Conservation (phyloP, 2,888 invertebrate genomes). For the Rhimphoctona megacephalus region DNA sequence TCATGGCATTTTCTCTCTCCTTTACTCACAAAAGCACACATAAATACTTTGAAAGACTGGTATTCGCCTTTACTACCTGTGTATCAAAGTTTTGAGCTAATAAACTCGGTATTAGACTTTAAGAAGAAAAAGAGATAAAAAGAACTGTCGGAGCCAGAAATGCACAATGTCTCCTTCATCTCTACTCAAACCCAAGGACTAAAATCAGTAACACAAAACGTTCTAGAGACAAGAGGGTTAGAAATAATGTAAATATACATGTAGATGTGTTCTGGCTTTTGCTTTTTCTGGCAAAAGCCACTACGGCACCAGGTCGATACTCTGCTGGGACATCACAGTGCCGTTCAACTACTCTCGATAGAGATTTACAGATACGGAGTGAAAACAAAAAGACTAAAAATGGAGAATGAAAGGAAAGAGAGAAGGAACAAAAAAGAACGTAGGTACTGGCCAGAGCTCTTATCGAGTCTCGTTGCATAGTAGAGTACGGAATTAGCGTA, state of each 20-base stretch:
- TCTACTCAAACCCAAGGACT: neutral
- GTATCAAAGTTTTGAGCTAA: slow-evolving; percentile 1
- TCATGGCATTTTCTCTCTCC: slow-evolving; percentile 42
- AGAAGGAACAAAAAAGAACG: slow-evolving; percentile 13
- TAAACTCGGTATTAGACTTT: neutral
- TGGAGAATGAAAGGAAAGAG: slow-evolving; percentile 11
- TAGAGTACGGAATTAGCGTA: slow-evolving; percentile 51
- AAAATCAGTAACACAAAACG: neutral
- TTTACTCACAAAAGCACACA: neutral
- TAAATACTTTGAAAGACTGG: neutral
- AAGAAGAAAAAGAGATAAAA: neutral
- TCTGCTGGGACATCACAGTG: neutral
- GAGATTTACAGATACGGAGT: slow-evolving; percentile 25
- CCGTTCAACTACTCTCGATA: slow-evolving; percentile 20
- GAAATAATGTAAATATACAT: neutral
- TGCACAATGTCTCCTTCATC: neutral
- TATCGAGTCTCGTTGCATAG: slow-evolving; percentile 39
- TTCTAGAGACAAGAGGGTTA: neutral
- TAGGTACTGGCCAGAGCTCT: slow-evolving; percentile 19
- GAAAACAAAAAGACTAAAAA: neutral
- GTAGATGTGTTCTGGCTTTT: neutral
- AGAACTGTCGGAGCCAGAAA: neutral
- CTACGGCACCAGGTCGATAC: slow-evolving; percentile 20
- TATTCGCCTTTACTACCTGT: neutral
- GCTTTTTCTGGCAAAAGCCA: neutral